Evolutionary conservation across 2,113 vertebrate genomes (phyloP).

Genomic region (Otocyon megalotis): DNA sequence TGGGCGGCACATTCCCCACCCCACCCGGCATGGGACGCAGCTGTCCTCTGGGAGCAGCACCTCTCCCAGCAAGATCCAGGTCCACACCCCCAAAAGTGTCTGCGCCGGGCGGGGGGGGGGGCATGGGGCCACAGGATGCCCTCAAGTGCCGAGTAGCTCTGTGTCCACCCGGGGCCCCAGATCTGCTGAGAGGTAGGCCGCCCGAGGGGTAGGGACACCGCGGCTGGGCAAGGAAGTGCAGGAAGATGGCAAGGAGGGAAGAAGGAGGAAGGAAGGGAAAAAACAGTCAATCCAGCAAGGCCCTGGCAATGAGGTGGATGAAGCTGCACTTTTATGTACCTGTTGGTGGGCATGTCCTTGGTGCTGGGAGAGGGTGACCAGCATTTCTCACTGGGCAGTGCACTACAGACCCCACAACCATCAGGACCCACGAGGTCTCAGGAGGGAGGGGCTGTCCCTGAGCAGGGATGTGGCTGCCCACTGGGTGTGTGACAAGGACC

Average conservation of each 20-base stretch:
- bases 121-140: not conserved
- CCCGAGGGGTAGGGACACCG: not conserved
- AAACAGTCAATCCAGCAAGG: not conserved
- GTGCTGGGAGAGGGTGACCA: not conserved
- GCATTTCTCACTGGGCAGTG: not conserved
- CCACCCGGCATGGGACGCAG: not conserved
- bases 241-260: not conserved
- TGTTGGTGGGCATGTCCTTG: not conserved
- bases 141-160: not conserved
- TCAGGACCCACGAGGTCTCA: not conserved
- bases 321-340: not conserved
- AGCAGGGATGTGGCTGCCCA: not conserved
- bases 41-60: not conserved
- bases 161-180: not conserved
- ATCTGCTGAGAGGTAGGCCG: too few species aligned
- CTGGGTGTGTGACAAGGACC: not conserved
- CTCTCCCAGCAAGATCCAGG: accelerated
- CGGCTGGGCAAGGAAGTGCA: accelerated
- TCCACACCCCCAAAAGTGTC: accelerated
- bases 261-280: not conserved
- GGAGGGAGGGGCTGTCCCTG: not conserved
- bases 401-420: not conserved
- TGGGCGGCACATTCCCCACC: not conserved
- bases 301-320: not conserved
- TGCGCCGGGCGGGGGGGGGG: not conserved